These are phyloP conservation scores for Lutjanus argentimaculatus DNA, from an alignment of 2,797 vertebrate species.

Conservation along the genomic window DNA sequence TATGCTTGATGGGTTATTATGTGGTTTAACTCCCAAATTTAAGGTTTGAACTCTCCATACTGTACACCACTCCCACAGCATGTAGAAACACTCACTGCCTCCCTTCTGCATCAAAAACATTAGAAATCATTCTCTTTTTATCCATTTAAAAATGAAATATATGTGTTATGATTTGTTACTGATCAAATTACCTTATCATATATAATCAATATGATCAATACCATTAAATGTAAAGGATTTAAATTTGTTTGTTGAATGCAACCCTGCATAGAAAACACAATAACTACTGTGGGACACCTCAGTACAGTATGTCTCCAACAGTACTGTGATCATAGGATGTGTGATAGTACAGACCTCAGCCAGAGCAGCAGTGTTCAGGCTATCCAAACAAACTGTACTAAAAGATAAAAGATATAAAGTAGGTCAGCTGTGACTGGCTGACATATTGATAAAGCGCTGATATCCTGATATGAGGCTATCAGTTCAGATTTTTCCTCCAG, in stretches of 20 bases:
- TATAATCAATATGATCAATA: background rate
- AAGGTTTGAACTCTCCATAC: background rate
- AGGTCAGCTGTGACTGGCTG: conserved; percentile 13
- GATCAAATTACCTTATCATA: background rate
- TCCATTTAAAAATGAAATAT: background rate
- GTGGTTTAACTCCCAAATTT: background rate
- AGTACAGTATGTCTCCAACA: background rate
- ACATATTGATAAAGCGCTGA: conserved; percentile 10
- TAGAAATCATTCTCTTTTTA: background rate
- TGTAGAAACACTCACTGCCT: background rate
- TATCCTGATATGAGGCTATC: background rate
- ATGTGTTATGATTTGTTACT: background rate
- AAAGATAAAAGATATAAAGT: conserved; percentile 5
- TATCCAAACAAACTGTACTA: background rate
- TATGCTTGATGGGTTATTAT: background rate
- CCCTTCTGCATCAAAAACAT: background rate
- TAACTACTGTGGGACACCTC: background rate
- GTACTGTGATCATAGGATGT: background rate
- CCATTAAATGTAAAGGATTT: background rate
- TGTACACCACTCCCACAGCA: background rate
- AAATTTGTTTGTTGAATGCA: background rate
- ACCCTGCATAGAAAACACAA: background rate
- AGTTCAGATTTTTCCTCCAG: background rate
- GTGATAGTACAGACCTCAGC: background rate
- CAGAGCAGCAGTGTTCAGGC: background rate